Conservation (phyloP, 2,113 vertebrate species). For the Neoarius graeffei region DNA sequence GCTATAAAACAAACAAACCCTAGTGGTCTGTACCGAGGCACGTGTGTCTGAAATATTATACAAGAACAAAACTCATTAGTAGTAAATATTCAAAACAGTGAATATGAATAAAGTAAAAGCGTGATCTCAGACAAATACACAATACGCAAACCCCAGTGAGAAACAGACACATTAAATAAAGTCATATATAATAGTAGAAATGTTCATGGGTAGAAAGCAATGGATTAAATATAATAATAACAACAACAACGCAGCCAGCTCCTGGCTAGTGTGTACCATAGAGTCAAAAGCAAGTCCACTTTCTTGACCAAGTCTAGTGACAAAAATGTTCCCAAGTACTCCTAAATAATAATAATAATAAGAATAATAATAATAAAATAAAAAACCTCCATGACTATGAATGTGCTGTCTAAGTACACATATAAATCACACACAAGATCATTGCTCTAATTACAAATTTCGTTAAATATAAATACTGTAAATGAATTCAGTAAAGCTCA, state of each 20-base stretch:
- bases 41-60: neutral
- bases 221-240: neutral
- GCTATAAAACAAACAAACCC: neutral
- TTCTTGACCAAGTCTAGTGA: neutral
- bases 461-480: neutral
- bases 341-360: neutral
- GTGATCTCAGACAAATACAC: neutral
- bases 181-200: neutral
- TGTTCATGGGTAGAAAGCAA: neutral
- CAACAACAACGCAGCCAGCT: neutral
- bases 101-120: neutral
- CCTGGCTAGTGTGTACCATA: neutral
- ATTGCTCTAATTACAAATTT: neutral
- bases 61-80: neutral
- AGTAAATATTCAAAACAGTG: conserved; percentile 1
- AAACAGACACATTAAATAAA: neutral
- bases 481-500: neutral
- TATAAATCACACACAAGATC: conserved; percentile 8
- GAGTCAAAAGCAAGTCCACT: neutral
- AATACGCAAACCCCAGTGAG: conserved; percentile 1
- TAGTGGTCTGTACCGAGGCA: conserved; percentile 14
- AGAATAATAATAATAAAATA: neutral
- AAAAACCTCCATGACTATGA: neutral
- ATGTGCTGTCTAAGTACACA: neutral
- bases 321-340: conserved; percentile 11